Conservation (phyloP, 2,888 invertebrate species). For the Amphipyra tragopoginis region DNA sequence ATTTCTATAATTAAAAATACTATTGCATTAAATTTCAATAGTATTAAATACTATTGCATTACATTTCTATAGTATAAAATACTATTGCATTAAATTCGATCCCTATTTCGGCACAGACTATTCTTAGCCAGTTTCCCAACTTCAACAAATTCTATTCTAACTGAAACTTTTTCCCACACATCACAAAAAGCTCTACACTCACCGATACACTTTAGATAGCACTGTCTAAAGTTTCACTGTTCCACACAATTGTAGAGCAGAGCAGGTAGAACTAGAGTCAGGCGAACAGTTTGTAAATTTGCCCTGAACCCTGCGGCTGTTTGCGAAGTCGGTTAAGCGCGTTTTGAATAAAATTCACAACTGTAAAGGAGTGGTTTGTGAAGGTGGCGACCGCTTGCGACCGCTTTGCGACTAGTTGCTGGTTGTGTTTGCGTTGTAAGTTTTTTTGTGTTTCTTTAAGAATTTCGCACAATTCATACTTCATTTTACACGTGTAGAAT, state of each 20-base stretch:
- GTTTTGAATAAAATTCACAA: slow-evolving; percentile 49
- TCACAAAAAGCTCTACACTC: slow-evolving; percentile 19
- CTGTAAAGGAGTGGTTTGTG: slow-evolving; percentile 19
- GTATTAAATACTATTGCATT: too few species aligned
- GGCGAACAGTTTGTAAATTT: slow-evolving; percentile 49
- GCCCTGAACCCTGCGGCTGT: slow-evolving; percentile 42
- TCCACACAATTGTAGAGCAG: slow-evolving; percentile 12
- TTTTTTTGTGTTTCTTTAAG: background rate
- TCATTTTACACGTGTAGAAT: too few species aligned
- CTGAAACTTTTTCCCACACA: slow-evolving; percentile 16
- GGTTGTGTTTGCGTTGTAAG: background rate
- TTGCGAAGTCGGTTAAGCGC: slow-evolving; percentile 42
- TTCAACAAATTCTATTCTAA: slow-evolving; percentile 3
- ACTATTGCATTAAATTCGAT: too few species aligned
- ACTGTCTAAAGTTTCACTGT: slow-evolving; percentile 37
- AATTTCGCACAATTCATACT: too few species aligned
- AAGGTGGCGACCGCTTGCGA: background rate
- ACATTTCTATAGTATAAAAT: too few species aligned
- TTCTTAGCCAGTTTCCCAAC: background rate
- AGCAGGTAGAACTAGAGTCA: slow-evolving; percentile 36
- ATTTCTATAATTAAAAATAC: too few species aligned
- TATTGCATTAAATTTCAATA: too few species aligned
- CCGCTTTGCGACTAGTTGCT: slow-evolving; percentile 8
- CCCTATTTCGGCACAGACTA: background rate
- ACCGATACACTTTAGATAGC: slow-evolving; percentile 25